Evolutionary conservation across 2,797 vertebrate genomes (phyloP).

Genomic region (Pseudochirops corinnae): DNA sequence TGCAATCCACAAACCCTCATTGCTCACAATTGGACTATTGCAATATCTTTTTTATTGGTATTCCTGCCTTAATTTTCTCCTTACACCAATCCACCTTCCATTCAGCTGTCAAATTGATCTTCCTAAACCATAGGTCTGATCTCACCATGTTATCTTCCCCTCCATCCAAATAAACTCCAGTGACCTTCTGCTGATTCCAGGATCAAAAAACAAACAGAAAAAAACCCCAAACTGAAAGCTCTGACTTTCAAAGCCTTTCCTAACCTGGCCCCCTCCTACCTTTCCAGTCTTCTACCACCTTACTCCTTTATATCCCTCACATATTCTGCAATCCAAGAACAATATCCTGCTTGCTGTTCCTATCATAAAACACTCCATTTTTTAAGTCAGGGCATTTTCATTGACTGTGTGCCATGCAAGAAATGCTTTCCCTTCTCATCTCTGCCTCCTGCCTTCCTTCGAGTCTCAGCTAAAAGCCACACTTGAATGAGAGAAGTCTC

Average conservation of each 20-base stretch:
- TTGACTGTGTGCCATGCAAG: neutral
- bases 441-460: neutral
- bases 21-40: neutral
- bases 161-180: neutral
- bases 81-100: neutral
- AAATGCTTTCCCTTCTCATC: neutral
- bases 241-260: neutral
- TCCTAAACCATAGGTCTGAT: neutral
- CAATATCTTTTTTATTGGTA: neutral
- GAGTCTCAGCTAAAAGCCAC: neutral
- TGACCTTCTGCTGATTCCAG: neutral
- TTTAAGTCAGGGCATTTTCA: neutral
- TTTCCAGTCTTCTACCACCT: neutral
- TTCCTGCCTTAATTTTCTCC: neutral
- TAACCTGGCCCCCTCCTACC: neutral
- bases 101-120: neutral
- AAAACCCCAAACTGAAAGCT: neutral
- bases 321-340: neutral
- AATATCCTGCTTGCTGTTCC: neutral
- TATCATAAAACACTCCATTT: neutral
- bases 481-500: neutral
- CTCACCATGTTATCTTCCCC: neutral
- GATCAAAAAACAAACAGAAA: neutral
- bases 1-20: neutral
- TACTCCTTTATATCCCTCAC: neutral